phyloP scores from a whole-genome alignment of 2,888 invertebrate species.

The Netelia fuscicornis region DNA sequence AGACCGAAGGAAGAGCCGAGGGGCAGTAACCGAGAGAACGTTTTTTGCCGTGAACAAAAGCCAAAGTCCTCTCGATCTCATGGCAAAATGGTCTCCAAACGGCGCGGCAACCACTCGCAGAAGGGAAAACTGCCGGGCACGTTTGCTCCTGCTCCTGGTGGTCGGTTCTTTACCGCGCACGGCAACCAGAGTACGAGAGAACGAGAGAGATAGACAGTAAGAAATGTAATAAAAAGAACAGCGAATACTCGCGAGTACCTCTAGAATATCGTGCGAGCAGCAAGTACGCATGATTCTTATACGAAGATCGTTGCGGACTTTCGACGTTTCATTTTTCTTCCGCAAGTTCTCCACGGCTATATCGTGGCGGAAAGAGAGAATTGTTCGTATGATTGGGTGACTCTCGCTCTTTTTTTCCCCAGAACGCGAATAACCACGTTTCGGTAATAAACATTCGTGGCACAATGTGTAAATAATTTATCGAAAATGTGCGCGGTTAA shows the following conservation, averaged over 20 bases:
- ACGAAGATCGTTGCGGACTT: conserved; percentile 24
- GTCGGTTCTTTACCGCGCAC: not conserved
- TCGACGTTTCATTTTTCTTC: not conserved
- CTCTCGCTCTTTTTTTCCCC: not conserved
- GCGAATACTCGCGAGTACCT: conserved; percentile 33
- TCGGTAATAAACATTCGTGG: conserved; percentile 32
- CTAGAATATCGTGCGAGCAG: conserved; percentile 25
- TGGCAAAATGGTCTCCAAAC: conserved; percentile 34
- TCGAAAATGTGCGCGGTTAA: conserved; percentile 1
- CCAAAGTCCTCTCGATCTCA: conserved; percentile 41
- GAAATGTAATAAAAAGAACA: conserved; percentile 13
- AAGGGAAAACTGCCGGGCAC: conserved; percentile 41
- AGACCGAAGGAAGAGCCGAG: conserved; percentile 21
- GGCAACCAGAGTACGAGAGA: conserved; percentile 3
- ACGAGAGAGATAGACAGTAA: not conserved
- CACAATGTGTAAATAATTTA: conserved; percentile 41
- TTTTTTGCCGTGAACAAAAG: conserved; percentile 43
- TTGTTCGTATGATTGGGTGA: conserved; percentile 27
- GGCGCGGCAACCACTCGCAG: conserved; percentile 38
- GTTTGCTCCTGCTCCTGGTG: conserved; percentile 1
- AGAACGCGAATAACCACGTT: conserved; percentile 2
- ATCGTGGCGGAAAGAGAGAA: not conserved
- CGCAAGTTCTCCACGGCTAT: not conserved
- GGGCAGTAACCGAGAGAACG: conserved; percentile 30
- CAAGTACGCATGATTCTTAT: conserved; percentile 12